Evolutionary conservation across 2,797 vertebrate genomes (phyloP).

Genomic region (Centropyge bicolor): DNA sequence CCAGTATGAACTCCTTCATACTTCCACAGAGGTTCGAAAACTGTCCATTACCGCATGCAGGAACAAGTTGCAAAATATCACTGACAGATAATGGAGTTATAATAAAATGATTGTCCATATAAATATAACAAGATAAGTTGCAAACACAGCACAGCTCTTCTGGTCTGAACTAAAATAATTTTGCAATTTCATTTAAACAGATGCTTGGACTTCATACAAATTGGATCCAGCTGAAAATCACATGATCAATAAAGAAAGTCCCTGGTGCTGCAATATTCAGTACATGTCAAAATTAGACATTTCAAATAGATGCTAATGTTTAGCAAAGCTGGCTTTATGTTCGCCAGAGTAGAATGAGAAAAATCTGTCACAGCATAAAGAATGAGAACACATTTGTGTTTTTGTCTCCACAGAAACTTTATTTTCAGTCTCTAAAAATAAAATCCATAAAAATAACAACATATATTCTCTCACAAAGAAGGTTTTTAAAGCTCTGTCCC

Average conservation of each 20-base stretch:
- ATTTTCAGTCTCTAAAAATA: conserved; percentile 73
- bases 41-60: background rate
- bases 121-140: conserved; percentile 15
- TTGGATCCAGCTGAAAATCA: conserved; percentile 27
- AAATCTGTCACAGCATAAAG: background rate
- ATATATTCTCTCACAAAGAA: conserved; percentile 56
- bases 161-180: conserved; percentile 21
- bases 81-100: conserved; percentile 7
- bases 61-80: background rate
- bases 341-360: background rate
- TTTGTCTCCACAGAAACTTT: conserved; percentile 67
- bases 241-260: conserved; percentile 28
- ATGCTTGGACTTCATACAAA: background rate
- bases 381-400: conserved; percentile 22
- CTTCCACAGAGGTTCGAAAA: background rate
- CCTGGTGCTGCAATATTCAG: conserved; percentile 10
- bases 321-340: background rate
- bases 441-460: conserved; percentile 76
- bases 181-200: conserved; percentile 15
- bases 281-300: background rate
- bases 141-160: conserved; percentile 1
- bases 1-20: background rate
- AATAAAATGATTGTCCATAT: background rate
- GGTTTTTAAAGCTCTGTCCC: conserved; percentile 68
- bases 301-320: background rate